These are phyloP conservation scores for Dorcus parallelipipedus DNA, from an alignment of 2,888 invertebrate species.

Conservation along the genomic window DNA sequence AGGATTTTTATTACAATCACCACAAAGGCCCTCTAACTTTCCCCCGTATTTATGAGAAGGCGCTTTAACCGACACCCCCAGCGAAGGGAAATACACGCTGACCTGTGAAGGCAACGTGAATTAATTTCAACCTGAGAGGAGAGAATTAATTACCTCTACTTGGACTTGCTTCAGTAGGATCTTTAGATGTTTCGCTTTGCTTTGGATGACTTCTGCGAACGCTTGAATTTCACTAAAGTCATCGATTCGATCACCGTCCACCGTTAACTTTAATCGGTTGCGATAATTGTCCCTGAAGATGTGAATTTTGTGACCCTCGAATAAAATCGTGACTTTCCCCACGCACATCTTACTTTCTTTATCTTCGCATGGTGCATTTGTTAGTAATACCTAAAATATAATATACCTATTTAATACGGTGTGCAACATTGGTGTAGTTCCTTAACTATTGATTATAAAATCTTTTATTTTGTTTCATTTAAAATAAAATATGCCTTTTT, in stretches of 20 bases:
- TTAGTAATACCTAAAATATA: conserved; percentile 59
- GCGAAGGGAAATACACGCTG: conserved; percentile 48
- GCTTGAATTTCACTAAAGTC: conserved; percentile 50
- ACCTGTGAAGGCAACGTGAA: conserved; percentile 34
- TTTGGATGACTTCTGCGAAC: conserved; percentile 61
- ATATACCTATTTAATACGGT: too few species aligned
- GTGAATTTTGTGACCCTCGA: conserved; percentile 58
- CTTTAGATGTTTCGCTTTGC: conserved; percentile 60
- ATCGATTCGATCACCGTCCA: conserved; percentile 48
- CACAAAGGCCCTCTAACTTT: conserved; percentile 77
- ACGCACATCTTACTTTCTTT: conserved; percentile 60
- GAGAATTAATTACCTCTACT: conserved; percentile 57
- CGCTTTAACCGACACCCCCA: conserved; percentile 57
- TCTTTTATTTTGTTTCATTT: too few species aligned
- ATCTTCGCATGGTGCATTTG: conserved; percentile 66
- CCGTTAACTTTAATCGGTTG: conserved; percentile 44
- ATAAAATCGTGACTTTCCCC: conserved; percentile 64
- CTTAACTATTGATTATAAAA: too few species aligned
- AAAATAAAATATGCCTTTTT: too few species aligned
- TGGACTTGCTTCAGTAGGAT: conserved; percentile 66
- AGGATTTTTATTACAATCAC: conserved; percentile 64
- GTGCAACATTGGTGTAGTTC: too few species aligned
- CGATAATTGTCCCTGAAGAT: conserved; percentile 32
- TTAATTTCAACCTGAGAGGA: neutral
- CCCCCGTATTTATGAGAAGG: conserved; percentile 72